Base-by-base conservation (phyloP, 2,113 vertebrate genomes). In the Prionailurus bengalensis region DNA sequence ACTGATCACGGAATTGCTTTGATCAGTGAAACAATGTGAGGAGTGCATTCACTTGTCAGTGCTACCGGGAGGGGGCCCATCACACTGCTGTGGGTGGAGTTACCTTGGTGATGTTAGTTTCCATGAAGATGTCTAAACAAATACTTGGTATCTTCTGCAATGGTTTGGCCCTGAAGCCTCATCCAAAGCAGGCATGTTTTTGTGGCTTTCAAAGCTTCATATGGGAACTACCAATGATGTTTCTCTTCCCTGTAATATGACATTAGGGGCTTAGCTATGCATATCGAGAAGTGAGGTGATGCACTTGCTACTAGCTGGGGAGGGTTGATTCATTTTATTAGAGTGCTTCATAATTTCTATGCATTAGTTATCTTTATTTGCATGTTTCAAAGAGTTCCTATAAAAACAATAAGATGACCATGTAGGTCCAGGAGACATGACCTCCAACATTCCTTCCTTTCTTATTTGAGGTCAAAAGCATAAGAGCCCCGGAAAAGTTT, bases 71-170 rank as follows among this genome's bases (percentile, higher is more conserved):
- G 27, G 36, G 39, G 25, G 31, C n/a, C 1, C 17, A 9, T 65
- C 31, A 2, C 11, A 9, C 2, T 14, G 12, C 2, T 0, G 0
- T 27, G 33, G 13, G 1, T 3, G 7, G 33, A 66, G 45, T 80
- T 65, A 70, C 42, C n/a, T 39, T 42, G 27, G 29, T 51, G 84
- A 45, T 9, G 23, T 15, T 48, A 29, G 85, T 71, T 5, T 58
- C 71, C 31, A 48, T 16, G 45, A 87, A 71, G 3, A 4, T 79
- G n/a, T 74, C 63, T 82, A 70, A 92, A 70, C 27, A 65, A 53
- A 74, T 14, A 42, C 19, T 55, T 27, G 15, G 29, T n/a, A 58
- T 31, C 66, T 66, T 88, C 5, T 55, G n/a, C 51, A 33, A 39
- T 11, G 91, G 36, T 10, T 29, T 88, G 51, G 65, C 12, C 36